Base-by-base conservation (phyloP, 2,113 vertebrate species). In the Picathartes gymnocephalus region DNA sequence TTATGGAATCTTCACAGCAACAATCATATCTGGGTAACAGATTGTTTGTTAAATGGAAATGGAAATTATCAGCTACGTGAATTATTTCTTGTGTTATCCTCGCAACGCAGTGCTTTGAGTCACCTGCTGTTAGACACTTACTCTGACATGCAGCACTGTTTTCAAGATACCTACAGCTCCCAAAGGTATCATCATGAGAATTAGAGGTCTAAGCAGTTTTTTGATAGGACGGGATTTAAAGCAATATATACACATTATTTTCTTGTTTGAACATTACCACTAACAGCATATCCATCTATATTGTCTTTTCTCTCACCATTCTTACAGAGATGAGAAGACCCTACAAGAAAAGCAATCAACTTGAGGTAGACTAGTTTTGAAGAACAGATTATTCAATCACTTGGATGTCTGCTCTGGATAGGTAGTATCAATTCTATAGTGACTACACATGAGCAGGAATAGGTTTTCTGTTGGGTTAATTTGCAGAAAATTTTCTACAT, bases 21-120 rank as follows among this genome's bases (percentile, higher is more conserved):
- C 68, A 90, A 68, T 23, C 92, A 47, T 62, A 50, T 54, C 45
- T 86, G 82, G 23, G 47, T 81, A 95, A 86, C 76, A 86, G 91
- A 90, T 58, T 94, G 64, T 86, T 96, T 94, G 62, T 58, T 94
- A 86, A 92, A 88, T 76, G 37, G 44, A 92, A 92, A 91, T 80
- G 48, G 42, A 90, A 86, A 90, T 66, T 4, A 94, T 85, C 69
- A 54, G 50, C 58, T 66, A 39, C 0, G 0, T 78, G 50, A 64
- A 40, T 88, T 92, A 92, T 74, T 86, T 83, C 90, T 88, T 73
- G 37, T 17, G 53, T 47, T 92, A 51, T 50, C 65, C 74, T 81
- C 47, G 2, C 68, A 86, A 28, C 3, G 0, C 39, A 54, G 30
- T 2, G 3, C 44, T 95, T 83, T 73, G 60, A 58, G 92, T 88